Evolutionary conservation across 2,888 invertebrate genomes (phyloP).

Genomic region (Tanytarsus gracilentus): DNA sequence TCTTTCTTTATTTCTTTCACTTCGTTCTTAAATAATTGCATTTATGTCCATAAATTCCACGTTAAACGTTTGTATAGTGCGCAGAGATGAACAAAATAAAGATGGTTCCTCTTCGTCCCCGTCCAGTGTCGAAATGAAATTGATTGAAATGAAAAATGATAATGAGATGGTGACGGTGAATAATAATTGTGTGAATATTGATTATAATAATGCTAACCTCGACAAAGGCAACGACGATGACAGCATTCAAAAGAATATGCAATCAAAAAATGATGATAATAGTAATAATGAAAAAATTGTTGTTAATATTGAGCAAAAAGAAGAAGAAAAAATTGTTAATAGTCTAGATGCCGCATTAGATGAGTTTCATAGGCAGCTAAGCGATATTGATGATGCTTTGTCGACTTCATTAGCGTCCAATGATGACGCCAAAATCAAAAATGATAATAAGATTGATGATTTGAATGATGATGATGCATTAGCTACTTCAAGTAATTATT

Average conservation of each 20-base stretch:
- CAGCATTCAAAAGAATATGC: not conserved
- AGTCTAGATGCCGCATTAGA: too few relatives aligned
- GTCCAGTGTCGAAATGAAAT: slow-evolving; percentile 20
- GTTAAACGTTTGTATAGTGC: slow-evolving; percentile 25
- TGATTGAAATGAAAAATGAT: slow-evolving; percentile 13
- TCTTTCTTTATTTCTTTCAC: not conserved
- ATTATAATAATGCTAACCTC: not conserved
- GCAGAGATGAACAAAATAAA: slow-evolving; percentile 5
- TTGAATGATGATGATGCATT: not conserved
- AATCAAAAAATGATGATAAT: too few relatives aligned
- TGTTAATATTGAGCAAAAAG: not conserved
- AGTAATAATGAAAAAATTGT: too few relatives aligned
- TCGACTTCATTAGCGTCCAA: too few relatives aligned
- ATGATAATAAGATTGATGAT: not conserved
- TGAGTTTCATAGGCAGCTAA: too few relatives aligned
- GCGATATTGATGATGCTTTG: slow-evolving; percentile 13
- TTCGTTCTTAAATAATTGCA: not conserved
- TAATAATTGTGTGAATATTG: slow-evolving; percentile 29
- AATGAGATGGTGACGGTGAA: slow-evolving; percentile 25
- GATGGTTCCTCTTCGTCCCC: slow-evolving; percentile 21
- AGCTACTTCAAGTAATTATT: slow-evolving; percentile 24
- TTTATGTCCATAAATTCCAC: slow-evolving; percentile 2
- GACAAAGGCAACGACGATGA: not conserved
- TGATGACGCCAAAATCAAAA: not conserved
- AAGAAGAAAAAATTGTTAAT: not conserved